Conservation (phyloP, 53 echinoderm and acorn worm genomes). For the Echinometra lucunter region DNA sequence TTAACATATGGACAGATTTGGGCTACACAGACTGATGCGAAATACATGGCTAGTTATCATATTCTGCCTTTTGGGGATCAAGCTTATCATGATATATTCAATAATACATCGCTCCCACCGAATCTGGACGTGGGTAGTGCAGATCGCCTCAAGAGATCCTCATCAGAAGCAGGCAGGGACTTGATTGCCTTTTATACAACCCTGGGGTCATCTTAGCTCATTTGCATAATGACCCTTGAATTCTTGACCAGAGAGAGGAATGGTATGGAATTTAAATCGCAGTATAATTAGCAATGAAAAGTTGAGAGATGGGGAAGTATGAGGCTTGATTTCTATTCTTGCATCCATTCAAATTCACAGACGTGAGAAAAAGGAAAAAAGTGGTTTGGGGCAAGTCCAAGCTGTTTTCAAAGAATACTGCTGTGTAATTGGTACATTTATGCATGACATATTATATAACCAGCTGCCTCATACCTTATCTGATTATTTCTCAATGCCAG, state of each 20-base stretch:
- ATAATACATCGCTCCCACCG: neutral
- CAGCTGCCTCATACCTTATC: too few relatives aligned
- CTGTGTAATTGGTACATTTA: too few relatives aligned
- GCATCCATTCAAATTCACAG: neutral
- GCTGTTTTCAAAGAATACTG: too few relatives aligned
- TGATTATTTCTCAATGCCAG: too few relatives aligned
- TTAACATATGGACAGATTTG: neutral
- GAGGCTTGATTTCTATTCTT: neutral
- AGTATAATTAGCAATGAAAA: neutral
- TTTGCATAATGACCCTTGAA: conserved; percentile 57
- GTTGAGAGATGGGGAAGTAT: neutral
- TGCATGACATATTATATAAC: too few relatives aligned
- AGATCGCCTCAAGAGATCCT: neutral
- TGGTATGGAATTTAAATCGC: neutral
- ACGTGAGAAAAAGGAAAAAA: neutral
- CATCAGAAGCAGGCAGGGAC: neutral
- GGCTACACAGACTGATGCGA: neutral
- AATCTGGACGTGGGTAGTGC: neutral
- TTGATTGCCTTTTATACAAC: conserved; percentile 23
- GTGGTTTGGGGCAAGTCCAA: too few relatives aligned
- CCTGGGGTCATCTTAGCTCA: neutral
- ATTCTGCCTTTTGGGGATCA: neutral
- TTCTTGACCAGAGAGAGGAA: neutral
- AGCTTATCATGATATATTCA: neutral
- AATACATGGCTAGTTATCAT: conserved; percentile 16